Evolutionary conservation across 2,797 vertebrate genomes (phyloP), one percentile per base, ranked within the genome.

Genomic region (Pseudopleuronectes americanus): DNA sequence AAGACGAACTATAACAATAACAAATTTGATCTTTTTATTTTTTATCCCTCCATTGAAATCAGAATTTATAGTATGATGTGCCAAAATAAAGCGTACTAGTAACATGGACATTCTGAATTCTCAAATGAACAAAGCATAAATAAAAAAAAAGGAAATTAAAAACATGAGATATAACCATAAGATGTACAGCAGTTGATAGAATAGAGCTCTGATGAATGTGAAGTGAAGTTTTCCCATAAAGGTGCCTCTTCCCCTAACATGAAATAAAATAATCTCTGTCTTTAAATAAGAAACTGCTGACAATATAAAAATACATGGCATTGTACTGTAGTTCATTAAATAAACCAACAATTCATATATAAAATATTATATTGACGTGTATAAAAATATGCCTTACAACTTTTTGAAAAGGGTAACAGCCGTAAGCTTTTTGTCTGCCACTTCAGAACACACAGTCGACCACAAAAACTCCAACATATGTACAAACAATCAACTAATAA

Each of bases 291-390:
- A 92, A 94, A 93, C 92, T 90, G 92, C 91, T 92, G 86, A 92
- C 90, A 94, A 94, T 95, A 95, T 94, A 95, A 95, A 95, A 95
- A 95, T 95, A 95, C 93, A 95, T 94, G 93, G 91, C 91, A 93
- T 90, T 91, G 91, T 94, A 93, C 89, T 89, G 92, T 94, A 94
- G 91, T 90, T 95, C 91, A 88, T 95, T 95, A 94, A 94, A 95
- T 95, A 95, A 94, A 94, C 90, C 92, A 92, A 91, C 90, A 92
- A 92, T 94, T 93, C 90, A 94, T 95, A 94, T 95, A 94, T 91
- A 94, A 94, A 94, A 94, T 94, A 95, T 93, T 89, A 93, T 94
- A 95, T 93, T 93, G 92, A 93, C 84, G 91, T 94, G 92, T 95
- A 95, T 93, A 94, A 95, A 95, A 95, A 95, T 95, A 95, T 94